These are phyloP conservation scores for Trichosurus vulpecula DNA, from an alignment of 2,797 vertebrate genomes.

Conservation along the genomic window DNA sequence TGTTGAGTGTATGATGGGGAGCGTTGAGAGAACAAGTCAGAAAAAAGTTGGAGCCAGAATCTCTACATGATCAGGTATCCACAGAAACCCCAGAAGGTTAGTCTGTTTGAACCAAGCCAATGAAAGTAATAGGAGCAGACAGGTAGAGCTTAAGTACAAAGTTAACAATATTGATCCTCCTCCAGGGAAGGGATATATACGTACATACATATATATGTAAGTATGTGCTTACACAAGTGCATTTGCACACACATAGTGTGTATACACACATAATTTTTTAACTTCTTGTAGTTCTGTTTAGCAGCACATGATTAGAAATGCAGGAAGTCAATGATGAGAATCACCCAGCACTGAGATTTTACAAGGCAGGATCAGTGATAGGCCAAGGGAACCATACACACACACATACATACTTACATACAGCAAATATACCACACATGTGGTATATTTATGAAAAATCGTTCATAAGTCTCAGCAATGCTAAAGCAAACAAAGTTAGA, in stretches of 20 bases:
- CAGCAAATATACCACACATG: not conserved
- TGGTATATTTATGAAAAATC: not conserved
- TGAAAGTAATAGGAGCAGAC: not conserved
- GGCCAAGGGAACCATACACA: not conserved
- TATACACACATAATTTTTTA: not conserved
- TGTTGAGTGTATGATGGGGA: not conserved
- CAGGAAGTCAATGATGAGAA: not conserved
- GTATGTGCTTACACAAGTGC: too few species aligned
- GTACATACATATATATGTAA: not conserved
- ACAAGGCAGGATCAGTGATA: not conserved
- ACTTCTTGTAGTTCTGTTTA: not conserved
- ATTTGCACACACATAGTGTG: not conserved
- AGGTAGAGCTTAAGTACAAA: not conserved
- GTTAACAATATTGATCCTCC: not conserved
- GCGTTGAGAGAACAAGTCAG: not conserved
- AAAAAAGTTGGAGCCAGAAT: not conserved
- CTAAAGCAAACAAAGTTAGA: not conserved
- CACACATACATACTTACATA: not conserved
- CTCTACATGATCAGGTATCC: not conserved
- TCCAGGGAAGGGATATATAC: not conserved
- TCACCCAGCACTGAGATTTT: not conserved
- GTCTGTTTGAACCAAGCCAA: not conserved
- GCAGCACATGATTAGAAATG: not conserved
- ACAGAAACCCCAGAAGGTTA: not conserved
- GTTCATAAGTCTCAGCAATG: not conserved